Base-by-base conservation (phyloP, 2,113 vertebrate genomes). In the Colius striatus region DNA sequence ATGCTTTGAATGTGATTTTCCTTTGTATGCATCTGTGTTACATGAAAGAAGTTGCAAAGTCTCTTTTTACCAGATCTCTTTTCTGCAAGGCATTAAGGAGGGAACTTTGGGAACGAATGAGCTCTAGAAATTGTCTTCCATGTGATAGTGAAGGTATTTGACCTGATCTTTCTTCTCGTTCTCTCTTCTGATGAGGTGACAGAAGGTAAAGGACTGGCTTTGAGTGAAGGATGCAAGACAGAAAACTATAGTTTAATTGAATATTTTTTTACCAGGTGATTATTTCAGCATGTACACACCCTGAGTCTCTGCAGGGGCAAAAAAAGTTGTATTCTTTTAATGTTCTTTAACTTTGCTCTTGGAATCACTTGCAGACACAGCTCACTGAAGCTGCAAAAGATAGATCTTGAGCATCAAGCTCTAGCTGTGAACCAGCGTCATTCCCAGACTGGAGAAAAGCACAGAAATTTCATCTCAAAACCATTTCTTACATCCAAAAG, bases 191-290 rank as follows among this genome's bases (percentile, higher is more conserved):
- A 84, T 74, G 55, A 85, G 90, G 43, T 63, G 67, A 90, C 30
- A 50, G 80, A 41, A 26, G 18, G 27, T 75, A 53, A 85, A 51
- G 38, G 48, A 78, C 84, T 83, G 77, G 20, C 61, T 84, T 30
- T 26, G 58, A 82, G 48, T 10, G 54, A 75, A 75, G 68, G 72
- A 78, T 82, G 30, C 66, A 62, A 86, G 78, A 65, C 82, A 90
- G 85, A 88, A 92, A 90, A 66, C n/a, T 30, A 9, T 18, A 74
- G 25, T 80, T 83, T 71, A 88, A 74, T 62, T 75, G 78, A 76
- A 36, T 85, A 36, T 84, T 90, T 92, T 92, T 93, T 92, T 79
- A 92, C 63, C 47, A 86, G 55, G 80, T 95, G 88, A 92, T 95
- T 85, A 77, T 93, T 92, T 93, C 90, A 93, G 72, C 60, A 60